Base-by-base conservation (phyloP, 2,113 vertebrate species). In the Tupaia chinensis region DNA sequence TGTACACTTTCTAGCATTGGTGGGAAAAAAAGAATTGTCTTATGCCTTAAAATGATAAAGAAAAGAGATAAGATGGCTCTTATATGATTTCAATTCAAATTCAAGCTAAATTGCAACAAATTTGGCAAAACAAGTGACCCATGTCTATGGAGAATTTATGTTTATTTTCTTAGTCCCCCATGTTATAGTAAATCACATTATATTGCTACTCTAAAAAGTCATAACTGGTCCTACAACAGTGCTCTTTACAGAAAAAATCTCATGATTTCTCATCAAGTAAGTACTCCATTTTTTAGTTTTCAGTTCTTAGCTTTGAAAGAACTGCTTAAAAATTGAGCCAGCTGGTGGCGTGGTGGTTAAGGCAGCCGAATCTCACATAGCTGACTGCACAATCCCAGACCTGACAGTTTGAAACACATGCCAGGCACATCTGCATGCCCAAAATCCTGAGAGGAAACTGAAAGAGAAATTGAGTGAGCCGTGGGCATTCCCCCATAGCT, bases 261-360 rank as follows among this genome's bases (percentile, higher is more conserved):
- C 66, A n/a, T 29, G 9, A 54, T 92, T 91, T 87, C 80, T 65
- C 25, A 14, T 29, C 32, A 11, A 74, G 0, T 66, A 23, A 89
- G 69, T 56, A 65, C 2, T 70, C 23, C 60, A 61, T 82, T 87
- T 60, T 69, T 27, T 87, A 68, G 13, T 34, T 81, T 69, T 91
- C 25, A 87, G 13, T 63, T 80, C 16, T 87, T 69, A 53, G 12
- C 9, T 92, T 90, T 85, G 69, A 93, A 95, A 89, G 44, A 69
- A 84, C 1, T 32, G 20, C 78, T 91, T 87, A 82, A 74, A 44
- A 70, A 23, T 13, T 53, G 58, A 44, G 44, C 44, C 44, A 44
- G 44, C 44, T 44, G 44, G 44, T 44, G 44, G 44, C 44, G 44
- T 44, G 44, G 44, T 44, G 44, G 44, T 44, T 44, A 44, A 44